Conservation (phyloP, 2,888 invertebrate genomes). For the Phaedon cochleariae region DNA sequence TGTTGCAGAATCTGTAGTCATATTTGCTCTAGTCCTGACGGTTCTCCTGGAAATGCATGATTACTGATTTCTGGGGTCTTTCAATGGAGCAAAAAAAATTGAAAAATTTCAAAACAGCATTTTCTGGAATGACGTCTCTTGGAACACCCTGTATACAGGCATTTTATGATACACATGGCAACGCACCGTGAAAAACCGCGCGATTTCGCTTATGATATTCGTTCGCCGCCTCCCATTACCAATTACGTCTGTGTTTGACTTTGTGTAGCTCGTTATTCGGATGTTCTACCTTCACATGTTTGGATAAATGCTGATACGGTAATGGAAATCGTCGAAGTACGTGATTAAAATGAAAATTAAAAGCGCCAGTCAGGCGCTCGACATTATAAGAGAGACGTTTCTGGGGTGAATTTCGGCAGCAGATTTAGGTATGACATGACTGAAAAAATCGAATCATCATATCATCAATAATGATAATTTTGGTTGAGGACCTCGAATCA, state of each 20-base stretch:
- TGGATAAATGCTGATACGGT: constrained; percentile 50
- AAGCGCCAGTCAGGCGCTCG: constrained; percentile 32
- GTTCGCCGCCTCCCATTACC: constrained; percentile 45
- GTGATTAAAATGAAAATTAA: constrained; percentile 52
- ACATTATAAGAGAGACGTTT: constrained; percentile 8
- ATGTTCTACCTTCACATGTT: constrained; percentile 49
- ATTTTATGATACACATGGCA: constrained; percentile 16
- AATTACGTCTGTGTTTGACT: constrained; percentile 51
- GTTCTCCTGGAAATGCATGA: no score
- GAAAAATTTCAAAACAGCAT: no score
- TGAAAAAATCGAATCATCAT: not conserved
- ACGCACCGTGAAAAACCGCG: constrained; percentile 28
- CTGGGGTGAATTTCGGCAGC: not conserved
- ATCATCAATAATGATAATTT: not conserved
- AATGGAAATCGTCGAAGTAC: constrained; percentile 47
- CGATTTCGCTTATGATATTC: constrained; percentile 25
- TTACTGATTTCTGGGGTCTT: no score
- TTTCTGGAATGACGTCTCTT: not conserved
- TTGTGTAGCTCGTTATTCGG: constrained; percentile 50
- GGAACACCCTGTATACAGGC: not conserved
- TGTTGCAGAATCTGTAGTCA: no score
- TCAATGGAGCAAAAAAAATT: no score
- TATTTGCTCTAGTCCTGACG: no score
- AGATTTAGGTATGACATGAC: no score
- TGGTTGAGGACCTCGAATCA: not conserved